Evolutionary conservation across 2,797 vertebrate species (phyloP), one percentile per base, ranked within the genome.

Genomic region (Siniperca scherzeri): DNA sequence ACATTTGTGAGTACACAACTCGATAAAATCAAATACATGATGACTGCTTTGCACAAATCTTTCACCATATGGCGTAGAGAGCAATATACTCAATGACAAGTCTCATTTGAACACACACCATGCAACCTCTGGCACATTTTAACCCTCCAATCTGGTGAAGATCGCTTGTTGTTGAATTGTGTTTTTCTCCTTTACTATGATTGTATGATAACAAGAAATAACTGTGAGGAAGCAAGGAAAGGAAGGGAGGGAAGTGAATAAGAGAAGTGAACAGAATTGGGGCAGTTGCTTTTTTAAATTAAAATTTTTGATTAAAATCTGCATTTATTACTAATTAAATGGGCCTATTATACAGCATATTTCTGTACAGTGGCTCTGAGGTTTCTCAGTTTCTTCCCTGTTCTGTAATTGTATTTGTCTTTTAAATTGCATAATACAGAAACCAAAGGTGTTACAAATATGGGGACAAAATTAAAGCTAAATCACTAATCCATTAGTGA

Each of bases 1-100:
- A 73, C 59, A 81, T 83, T 71, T 56, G 4, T 57, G 9, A 48
- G 16, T 4, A 16, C 7, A 56, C 56, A 74, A 55, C 36, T 27
- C 2, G 1, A 27, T 22, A 5, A 62, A 65, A 74, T 50, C 19
- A 67, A 77, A 27, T 30, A 44, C 11, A 50, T 10, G 7, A 21
- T 13, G 21, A 19, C 38, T 55, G 25, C 48, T 25, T 60, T 12
- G 46, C 21, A 56, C 70, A n/a, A 16, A 22, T 52, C 67, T 44
- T n/a, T 56, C 21, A 7, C 48, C 33, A 19, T 1, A 16, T 50
- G 40, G 17, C 10, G 5, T 36, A n/a, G 53, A 55, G 46, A 48
- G 46, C 33, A 53, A 25, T n/a, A 30, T 13, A 6, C 36, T 38
- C n/a, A 27, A 0, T 36, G 59, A 55, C 13, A 12, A 1, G 48